Conservation (phyloP, 2,113 vertebrate genomes). For the Apteryx owenii region DNA sequence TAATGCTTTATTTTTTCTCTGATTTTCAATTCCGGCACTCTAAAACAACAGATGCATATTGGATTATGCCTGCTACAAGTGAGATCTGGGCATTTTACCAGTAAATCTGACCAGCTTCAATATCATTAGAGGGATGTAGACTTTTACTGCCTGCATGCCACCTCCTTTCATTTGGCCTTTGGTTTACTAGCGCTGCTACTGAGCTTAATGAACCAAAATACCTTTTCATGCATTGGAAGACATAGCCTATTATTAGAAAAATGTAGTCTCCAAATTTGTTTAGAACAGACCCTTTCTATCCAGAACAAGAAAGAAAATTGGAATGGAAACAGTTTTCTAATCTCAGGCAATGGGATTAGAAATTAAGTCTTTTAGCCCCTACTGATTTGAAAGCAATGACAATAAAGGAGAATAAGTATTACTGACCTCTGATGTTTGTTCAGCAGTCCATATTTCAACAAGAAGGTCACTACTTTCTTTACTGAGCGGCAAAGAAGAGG, state of each 20-base stretch:
- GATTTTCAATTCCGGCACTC: slow-evolving; percentile 22
- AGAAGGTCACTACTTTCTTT: not conserved
- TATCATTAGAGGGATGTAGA: slow-evolving; percentile 51
- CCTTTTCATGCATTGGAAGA: slow-evolving; percentile 30
- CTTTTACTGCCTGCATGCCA: slow-evolving; percentile 16
- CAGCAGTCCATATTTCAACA: not conserved
- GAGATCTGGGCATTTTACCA: slow-evolving; percentile 58
- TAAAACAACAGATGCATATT: slow-evolving; percentile 11
- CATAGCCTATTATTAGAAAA: not conserved
- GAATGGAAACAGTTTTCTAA: not conserved
- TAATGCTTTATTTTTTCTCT: not conserved
- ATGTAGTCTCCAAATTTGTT: not conserved
- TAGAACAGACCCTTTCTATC: not conserved
- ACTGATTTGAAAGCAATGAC: not conserved
- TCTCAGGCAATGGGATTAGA: not conserved
- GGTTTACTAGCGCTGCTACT: slow-evolving; percentile 43
- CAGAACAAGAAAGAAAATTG: not conserved
- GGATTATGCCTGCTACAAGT: slow-evolving; percentile 7
- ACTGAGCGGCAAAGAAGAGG: not conserved
- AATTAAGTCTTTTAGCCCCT: not conserved
- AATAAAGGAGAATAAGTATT: not conserved
- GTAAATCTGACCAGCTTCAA: slow-evolving; percentile 25
- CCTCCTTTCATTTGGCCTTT: slow-evolving; percentile 29
- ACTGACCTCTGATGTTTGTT: not conserved
- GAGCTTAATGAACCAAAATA: slow-evolving; percentile 51